phyloP scores from a whole-genome alignment of 1,140 invertebrate genomes.

The Muscidifurax raptorellus region DNA sequence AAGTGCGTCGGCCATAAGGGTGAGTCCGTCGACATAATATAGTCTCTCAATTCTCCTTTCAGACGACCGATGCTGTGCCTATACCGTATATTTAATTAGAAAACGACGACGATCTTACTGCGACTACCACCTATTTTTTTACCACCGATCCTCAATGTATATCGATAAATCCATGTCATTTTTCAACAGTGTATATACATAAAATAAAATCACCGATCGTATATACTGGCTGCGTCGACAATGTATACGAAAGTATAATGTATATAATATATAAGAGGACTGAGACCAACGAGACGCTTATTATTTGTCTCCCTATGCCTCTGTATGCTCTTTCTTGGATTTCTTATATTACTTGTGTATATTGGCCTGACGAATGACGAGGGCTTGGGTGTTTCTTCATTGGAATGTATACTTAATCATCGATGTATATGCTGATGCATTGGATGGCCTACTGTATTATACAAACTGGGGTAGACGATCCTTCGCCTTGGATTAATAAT shows the following conservation, averaged over 20 bases:
- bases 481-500: conserved; percentile 36
- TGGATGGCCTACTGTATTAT: not conserved
- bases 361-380: conserved; percentile 12
- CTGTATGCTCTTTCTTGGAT: not conserved
- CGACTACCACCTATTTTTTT: not conserved
- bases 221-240: not conserved
- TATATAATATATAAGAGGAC: not conserved
- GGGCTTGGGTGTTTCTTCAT: conserved; percentile 2
- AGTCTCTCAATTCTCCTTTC: conserved; percentile 34
- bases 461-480: not conserved
- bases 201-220: not conserved
- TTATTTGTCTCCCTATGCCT: conserved; percentile 16
- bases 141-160: not conserved
- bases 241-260: not conserved
- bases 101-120: conserved; percentile 39
- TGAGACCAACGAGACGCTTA: conserved; percentile 50
- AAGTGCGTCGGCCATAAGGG: conserved; percentile 85
- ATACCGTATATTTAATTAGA: not conserved
- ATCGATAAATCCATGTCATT: not conserved
- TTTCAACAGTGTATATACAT: conserved; percentile 11
- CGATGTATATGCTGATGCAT: not conserved
- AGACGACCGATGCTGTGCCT: conserved; percentile 38
- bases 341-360: not conserved
- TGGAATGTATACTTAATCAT: not conserved
- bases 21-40: conserved; percentile 76